Evolutionary conservation across 2,797 vertebrate genomes (phyloP), one percentile per base, ranked within the genome.

Genomic region (Myiotriccus ornatus): DNA sequence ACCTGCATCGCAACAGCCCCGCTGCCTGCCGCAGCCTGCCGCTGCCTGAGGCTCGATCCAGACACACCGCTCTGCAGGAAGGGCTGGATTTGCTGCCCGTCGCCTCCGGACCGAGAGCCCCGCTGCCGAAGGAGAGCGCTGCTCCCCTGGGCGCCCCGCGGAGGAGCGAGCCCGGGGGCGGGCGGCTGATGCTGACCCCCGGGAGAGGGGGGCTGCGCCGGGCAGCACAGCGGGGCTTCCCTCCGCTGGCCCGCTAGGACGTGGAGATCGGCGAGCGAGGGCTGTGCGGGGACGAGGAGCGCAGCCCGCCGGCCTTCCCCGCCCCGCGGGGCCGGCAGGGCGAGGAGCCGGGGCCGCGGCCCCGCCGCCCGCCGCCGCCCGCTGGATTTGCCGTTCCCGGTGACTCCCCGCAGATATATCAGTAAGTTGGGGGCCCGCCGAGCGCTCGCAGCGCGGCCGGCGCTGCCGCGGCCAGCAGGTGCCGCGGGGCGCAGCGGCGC

Each of bases 301-400:
- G 79, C 78, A 47, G 46, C 89, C 75, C 69, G 12, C 50, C 46
- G 39, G 56, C 70, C 35, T 37, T 49, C 32, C 52, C 41, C 52
- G 13, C 27, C 44, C 6, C 22, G 71, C 55, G 65, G 67, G 12
- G 32, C 69, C 16, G 64, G 68, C 34, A 57, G 71, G 59, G 80
- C 28, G 56, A 69, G 69, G 32, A 79, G 64, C 53, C 35, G 73
- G 53, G 77, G 52, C 25, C 8, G 52, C 37, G 22, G 46, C 37
- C 60, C 16, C 44, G 37, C 87, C 52, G 95, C 88, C 90, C 65
- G 91, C 79, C 89, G 94, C 91, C 97, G 94, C 91, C 97, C 96
- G 96, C 98, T 98, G 98, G 98, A 98, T 98, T 98, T 98, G 92
- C 88, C 96, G 7, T 87, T 39, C 78, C 93, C 92, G 95, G 97